phyloP scores from a whole-genome alignment of 2,888 invertebrate species.

The Periphyllus acericola region DNA sequence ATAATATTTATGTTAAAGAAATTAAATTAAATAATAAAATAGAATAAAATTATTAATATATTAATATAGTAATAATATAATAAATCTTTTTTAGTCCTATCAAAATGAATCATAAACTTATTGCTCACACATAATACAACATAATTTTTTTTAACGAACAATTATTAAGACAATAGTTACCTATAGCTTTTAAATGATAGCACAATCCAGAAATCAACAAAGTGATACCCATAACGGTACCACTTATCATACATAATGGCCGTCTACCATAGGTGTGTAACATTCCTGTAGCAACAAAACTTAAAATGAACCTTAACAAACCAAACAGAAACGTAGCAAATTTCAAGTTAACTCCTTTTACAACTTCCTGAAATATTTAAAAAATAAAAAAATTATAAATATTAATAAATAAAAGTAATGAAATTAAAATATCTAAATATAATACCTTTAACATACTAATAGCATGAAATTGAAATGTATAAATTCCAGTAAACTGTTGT shows the following conservation, averaged over 20 bases:
- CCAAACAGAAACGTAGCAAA: conserved; percentile 56
- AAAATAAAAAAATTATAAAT: neutral
- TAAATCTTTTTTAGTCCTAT: neutral
- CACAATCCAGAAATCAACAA: conserved; percentile 51
- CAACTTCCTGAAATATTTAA: conserved; percentile 43
- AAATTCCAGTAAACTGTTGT: conserved; percentile 62
- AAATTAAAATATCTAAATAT: neutral
- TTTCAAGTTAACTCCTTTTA: conserved; percentile 20
- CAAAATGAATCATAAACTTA: neutral
- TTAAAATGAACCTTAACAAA: conserved; percentile 42
- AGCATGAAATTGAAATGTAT: conserved; percentile 56
- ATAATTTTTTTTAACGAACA: neutral
- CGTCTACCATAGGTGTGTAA: conserved; percentile 56
- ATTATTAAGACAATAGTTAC: neutral
- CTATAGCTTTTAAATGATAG: conserved; percentile 21
- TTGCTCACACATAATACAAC: neutral
- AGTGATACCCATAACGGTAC: conserved; percentile 40
- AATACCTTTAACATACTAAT: conserved; percentile 56
- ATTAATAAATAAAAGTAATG: neutral
- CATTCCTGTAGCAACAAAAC: conserved; percentile 56
- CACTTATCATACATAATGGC: conserved; percentile 53
- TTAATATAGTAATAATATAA: neutral
- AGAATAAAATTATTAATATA: neutral
- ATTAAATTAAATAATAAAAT: neutral
- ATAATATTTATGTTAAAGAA: too few relatives aligned